Evolutionary conservation across 2,113 vertebrate species (phyloP), one percentile per base, ranked within the genome.

Genomic region (Apodemus speciosus): DNA sequence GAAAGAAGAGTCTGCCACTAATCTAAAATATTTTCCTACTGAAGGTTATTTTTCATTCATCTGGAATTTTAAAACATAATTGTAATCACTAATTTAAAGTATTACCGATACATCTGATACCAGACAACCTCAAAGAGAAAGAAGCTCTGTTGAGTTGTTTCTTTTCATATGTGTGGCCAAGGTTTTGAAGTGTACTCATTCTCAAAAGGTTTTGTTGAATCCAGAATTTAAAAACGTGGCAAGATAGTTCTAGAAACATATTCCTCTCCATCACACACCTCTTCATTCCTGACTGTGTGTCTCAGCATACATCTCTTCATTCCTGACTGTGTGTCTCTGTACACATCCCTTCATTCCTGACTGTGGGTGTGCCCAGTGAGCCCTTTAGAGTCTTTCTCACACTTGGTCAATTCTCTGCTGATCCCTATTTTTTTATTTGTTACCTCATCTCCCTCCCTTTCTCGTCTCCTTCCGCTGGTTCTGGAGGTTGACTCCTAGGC

Each of bases 1-100:
- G 18, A 73, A 53, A 76, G 66, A 64, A 71, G 73, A 71, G 9
- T 46, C 81, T 77, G 8, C 46, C 35, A 79, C 35, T 3, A 56
- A 49, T 76, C 51, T 86, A 62, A 62, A 62, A 21, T 77, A 27
- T 75, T 92, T 92, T 85, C 35, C 76, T 15, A 51, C 9, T 35
- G 1, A 43, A 60, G 87, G 14, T 69, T 69, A 62, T 16, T 38
- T 76, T 58, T 85, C 49, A 80, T 68, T 71, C 60, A 77, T 35
- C 84, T 71, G 38, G 32, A 89, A 85, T 32, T 80, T 92, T 14
- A 40, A 13, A 85, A 73, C 25, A 1, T 23, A 83, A 53, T 35
- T 71, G 64, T 23, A 46, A 84, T 8, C 38, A n/a, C 15, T 9
- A 9, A 40, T 76, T 80, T 69, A 80, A 35, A 71, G 49, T 46